Percentiles rank a stretch among this genome's conserved stretches.
Conservation (phyloP, 2,797 vertebrate species). For the Pseudotriccus pelzelni region DNA sequence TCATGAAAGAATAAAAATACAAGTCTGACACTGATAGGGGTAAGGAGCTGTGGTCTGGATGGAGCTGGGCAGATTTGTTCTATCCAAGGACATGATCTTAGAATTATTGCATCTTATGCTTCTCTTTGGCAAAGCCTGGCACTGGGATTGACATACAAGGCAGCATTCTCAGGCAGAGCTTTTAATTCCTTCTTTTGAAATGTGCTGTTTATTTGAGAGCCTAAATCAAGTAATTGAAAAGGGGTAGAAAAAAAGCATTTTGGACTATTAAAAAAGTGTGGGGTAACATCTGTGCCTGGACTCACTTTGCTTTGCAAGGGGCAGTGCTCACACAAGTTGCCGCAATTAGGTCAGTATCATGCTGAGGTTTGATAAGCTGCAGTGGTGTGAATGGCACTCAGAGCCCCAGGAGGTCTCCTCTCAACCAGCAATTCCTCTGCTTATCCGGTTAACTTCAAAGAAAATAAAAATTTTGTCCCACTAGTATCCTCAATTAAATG, state of each 20-base stretch:
- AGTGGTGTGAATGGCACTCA: accelerated
- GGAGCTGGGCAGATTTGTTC: neutral
- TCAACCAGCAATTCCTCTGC: neutral
- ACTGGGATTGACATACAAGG: neutral
- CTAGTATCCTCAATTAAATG: neutral
- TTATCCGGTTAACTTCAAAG: neutral
- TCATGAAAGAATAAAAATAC: neutral
- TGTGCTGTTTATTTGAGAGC: neutral
- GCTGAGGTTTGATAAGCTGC: neutral
- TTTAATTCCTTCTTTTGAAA: neutral
- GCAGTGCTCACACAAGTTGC: neutral
- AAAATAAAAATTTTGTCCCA: neutral
- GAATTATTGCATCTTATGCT: neutral
- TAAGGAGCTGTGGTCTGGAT: neutral
- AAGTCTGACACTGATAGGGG: accelerated
- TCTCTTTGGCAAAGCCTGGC: neutral
- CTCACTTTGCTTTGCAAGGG: neutral
- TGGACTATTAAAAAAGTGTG: neutral
- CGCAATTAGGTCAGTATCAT: neutral
- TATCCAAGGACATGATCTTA: neutral
- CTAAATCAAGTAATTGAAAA: neutral
- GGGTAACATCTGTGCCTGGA: neutral
- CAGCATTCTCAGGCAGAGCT: neutral
- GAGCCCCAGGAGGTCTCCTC: neutral
- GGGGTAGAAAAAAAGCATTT: accelerated